Base-by-base conservation (phyloP, 1,140 invertebrate genomes). In the Adoxophyes honmai region DNA sequence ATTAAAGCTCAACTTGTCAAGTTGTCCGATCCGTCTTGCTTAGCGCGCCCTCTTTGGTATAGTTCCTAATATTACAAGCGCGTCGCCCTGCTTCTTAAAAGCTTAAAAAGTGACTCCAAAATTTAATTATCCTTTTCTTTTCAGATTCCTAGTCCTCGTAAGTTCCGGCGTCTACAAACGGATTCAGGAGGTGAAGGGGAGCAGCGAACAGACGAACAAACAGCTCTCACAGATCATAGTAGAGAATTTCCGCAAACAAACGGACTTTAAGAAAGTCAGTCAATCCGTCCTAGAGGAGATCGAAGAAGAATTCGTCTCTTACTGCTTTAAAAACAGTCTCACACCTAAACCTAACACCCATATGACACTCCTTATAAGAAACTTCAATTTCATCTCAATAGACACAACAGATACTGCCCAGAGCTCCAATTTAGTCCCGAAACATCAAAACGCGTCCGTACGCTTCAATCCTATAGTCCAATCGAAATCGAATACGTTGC, bases 281-380 rank as follows among this genome's bases (percentile, higher is more conserved):
- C 96, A 98, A 89, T 94, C 95, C 1, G 96, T 97, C 0, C 93
- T 98, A 0, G 94, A 97, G 73, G 95, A 96, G 89, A 93, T 96
- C 6, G 95, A 95, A 4, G 88, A 95, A 48, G 92, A 95, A 54
- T 96, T 98, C 75, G 94, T 96, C 60, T 95, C 97, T 54, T 92
- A 92, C 54, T 96, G 93, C 69, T 93, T 95, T 88, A 92, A 91
- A 55, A 92, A 90, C 54, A 90, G 89, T 5, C 62, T 90, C 54
- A 90, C 75, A 37, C 86, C 85, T 4, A 78, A 90, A 73, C 87
- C 88, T 3, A 87, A 86, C 37, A 83, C 76, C 2, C 79, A 86
- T 15, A 86, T 98, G 62, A 97, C 96, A 0, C 88, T 98, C 4
- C 74, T 98, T 0, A 93, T 98, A 38, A 88, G 96, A 36, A 97